These are phyloP conservation scores for Kryptolebias ocellatus DNA, from an alignment of 2,797 vertebrate species.

Conservation along the genomic window DNA sequence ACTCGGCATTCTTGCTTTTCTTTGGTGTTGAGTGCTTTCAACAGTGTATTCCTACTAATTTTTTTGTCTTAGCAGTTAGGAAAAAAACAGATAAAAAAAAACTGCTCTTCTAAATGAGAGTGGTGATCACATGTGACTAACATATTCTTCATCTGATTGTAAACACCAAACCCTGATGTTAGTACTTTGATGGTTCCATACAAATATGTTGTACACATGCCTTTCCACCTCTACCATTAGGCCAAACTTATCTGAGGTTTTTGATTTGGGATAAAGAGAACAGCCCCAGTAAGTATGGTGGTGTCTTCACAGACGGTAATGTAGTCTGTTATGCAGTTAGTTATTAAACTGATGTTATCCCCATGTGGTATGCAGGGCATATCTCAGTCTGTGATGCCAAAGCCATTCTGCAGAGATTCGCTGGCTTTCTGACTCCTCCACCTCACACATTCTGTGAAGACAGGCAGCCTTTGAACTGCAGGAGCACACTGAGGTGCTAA, in stretches of 20 bases:
- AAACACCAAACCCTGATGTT: no score
- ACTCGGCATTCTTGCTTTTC: no score
- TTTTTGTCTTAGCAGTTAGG: background rate
- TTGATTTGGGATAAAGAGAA: no score
- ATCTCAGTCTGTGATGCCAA: background rate
- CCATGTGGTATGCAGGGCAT: background rate
- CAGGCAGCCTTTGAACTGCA: background rate
- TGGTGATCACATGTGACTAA: background rate
- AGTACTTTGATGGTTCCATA: no score
- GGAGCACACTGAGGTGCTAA: constrained; percentile 1
- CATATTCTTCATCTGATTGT: background rate
- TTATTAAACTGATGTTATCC: no score
- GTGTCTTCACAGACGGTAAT: background rate
- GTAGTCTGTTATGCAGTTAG: background rate
- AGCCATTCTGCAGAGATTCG: background rate
- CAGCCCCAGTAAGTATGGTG: background rate
- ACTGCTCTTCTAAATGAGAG: background rate
- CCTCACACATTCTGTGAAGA: background rate
- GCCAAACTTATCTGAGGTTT: background rate
- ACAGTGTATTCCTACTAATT: background rate
- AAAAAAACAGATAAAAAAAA: background rate
- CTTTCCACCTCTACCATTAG: no score
- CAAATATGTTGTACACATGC: no score
- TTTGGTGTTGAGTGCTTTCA: background rate
- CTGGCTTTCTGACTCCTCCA: background rate